phyloP scores from a whole-genome alignment of 2,113 vertebrate species.

The Paraplagusia blochii region DNA sequence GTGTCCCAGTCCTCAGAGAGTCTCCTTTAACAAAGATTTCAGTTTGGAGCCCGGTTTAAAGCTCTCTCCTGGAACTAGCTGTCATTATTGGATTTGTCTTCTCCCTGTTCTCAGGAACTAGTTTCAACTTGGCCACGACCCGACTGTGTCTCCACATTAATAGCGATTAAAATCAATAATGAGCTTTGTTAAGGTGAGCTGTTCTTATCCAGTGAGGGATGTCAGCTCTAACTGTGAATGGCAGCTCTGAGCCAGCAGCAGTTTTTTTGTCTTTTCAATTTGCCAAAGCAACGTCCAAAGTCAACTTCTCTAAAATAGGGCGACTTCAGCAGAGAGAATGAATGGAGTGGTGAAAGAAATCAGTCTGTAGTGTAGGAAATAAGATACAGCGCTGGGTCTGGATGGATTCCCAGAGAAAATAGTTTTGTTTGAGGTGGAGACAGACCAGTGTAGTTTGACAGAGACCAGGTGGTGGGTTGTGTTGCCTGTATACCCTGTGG shows the following conservation, averaged over 20 bases:
- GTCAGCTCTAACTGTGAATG: slow-evolving; percentile 32
- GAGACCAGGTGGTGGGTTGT: too few relatives aligned
- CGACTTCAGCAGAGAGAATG: slow-evolving; percentile 25
- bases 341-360: slow-evolving; percentile 2
- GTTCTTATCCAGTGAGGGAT: slow-evolving; percentile 35
- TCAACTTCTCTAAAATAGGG: slow-evolving; percentile 3
- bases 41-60: slow-evolving; percentile 32
- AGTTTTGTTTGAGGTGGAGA: too few relatives aligned
- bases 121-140: slow-evolving; percentile 37
- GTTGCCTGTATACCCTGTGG: too few relatives aligned
- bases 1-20: slow-evolving; percentile 38
- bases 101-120: slow-evolving; percentile 11
- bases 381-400: background rate
- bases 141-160: slow-evolving; percentile 40
- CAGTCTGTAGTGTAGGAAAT: slow-evolving; percentile 27
- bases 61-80: slow-evolving; percentile 26
- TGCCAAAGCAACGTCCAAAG: slow-evolving; percentile 1
- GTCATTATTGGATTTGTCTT: slow-evolving; percentile 29
- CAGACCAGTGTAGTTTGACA: too few relatives aligned
- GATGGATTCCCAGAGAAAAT: background rate
- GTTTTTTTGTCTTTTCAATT: slow-evolving; percentile 7
- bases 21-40: slow-evolving; percentile 16
- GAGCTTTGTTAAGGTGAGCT: slow-evolving; percentile 59
- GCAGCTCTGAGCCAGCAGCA: slow-evolving; percentile 11
- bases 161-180: slow-evolving; percentile 63